Evolutionary conservation across 2,797 vertebrate genomes (phyloP), one percentile per base, ranked within the genome.

Genomic region (Acomys russatus): DNA sequence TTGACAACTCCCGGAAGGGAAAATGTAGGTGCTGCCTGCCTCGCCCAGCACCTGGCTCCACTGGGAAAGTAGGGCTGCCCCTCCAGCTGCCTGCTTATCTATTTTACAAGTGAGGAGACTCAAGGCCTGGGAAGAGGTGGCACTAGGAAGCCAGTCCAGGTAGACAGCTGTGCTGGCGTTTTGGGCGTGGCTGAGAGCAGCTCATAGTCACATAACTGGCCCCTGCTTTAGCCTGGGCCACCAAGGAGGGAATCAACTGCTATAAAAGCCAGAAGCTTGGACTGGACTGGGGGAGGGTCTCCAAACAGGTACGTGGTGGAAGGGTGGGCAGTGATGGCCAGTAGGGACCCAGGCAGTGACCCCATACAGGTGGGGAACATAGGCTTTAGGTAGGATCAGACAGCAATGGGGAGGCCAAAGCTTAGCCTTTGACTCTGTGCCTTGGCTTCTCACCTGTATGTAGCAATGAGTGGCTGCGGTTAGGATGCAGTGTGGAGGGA

Each of bases 381-480:
- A 15, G 44, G 38, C 33, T 15, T 59, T 44, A 33, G 51, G 11
- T 25, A 1, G 9, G 56, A n/a, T 64, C 30, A 0, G 6, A 28
- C 11, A 5, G 4, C 51, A 78, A 17, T 18, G 1, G 79, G 59
- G 15, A 28, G 30, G 9, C 61, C n/a, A 61, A 5, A 89, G 35
- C 89, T 76, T 70, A 25, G 9, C 11, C 5, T 68, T 18, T 6
- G 92, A 8, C 33, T 73, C 71, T 22, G 9, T 25, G 35, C 38
- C 44, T 44, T 3, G 5, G 5, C 30, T 18, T 80, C 30, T 64
- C 22, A 18, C 66, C 61, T 68, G 73, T n/a, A 38, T 64, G n/a
- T 1, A 2, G 28, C 3, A 1, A 5, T 6, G 76, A 54, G 3
- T 54, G 12, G 59, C 23, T 9, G 38, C 9, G 0, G n/a, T 8